Conservation (phyloP, 2,888 invertebrate genomes). For the Euclidia mi region DNA sequence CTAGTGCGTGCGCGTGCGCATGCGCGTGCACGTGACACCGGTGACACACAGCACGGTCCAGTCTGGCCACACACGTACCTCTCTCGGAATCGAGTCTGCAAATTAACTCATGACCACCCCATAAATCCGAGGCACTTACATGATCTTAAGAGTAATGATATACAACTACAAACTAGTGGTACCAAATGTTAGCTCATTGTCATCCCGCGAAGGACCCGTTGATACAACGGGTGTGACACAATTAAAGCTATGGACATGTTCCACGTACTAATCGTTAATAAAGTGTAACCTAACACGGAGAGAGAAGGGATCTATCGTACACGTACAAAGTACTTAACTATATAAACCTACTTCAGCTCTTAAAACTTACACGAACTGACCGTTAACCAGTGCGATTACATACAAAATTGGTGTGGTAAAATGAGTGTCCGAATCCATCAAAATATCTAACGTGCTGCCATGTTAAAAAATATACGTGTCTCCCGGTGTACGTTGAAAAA, state of each 20-base stretch:
- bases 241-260: conserved; percentile 90
- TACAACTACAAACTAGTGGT: conserved; percentile 86
- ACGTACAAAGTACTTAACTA: conserved; percentile 85
- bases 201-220: conserved; percentile 84
- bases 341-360: conserved; percentile 83
- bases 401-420: conserved; percentile 86
- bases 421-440: conserved; percentile 82
- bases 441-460: conserved; percentile 83
- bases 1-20: conserved; percentile 13
- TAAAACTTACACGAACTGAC: conserved; percentile 82
- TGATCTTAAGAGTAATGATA: conserved; percentile 89
- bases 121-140: conserved; percentile 88
- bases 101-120: conserved; percentile 82
- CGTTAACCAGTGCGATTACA: conserved; percentile 84
- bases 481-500: conserved; percentile 76
- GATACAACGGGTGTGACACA: conserved; percentile 88
- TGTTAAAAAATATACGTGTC: conserved; percentile 81
- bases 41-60: conserved; percentile 27
- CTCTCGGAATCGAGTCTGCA: conserved; percentile 65
- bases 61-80: conserved; percentile 30
- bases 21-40: conserved; percentile 4
- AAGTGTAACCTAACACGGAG: conserved; percentile 86
- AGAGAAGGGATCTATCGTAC: conserved; percentile 85
- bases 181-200: conserved; percentile 83
- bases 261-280: conserved; percentile 84